A percentile compares a stretch with the other conserved stretches of the same genome.
Evolutionary conservation across 2,888 invertebrate species (phyloP).

Genomic region (Polymixis flavicincta): DNA sequence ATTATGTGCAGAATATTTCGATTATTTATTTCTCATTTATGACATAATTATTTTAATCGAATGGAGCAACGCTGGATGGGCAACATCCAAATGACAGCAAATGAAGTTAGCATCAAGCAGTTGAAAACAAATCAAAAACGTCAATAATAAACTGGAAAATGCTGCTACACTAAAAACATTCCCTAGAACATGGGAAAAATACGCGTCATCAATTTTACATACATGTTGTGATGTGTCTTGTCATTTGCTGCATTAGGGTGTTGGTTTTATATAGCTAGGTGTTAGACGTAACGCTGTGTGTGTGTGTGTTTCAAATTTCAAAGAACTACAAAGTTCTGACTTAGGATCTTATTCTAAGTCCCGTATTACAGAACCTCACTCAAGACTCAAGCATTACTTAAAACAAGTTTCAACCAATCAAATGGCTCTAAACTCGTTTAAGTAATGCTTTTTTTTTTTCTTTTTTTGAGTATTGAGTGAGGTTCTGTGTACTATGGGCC

Average conservation of each 20-base stretch:
- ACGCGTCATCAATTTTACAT: neutral
- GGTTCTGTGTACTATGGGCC: no score
- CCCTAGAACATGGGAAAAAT: conserved; percentile 18
- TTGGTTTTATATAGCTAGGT: neutral
- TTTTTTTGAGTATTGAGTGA: no score
- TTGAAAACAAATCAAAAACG: conserved; percentile 66
- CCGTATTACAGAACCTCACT: no score
- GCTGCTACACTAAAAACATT: conserved; percentile 32
- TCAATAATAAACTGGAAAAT: conserved; percentile 36
- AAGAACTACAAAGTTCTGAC: no score
- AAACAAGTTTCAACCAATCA: no score
- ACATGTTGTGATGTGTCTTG: neutral
- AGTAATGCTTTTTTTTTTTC: no score
- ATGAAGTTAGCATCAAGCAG: conserved; percentile 55
- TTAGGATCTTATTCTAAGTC: no score
- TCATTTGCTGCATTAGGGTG: neutral
- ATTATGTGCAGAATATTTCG: neutral
- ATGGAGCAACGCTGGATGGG: neutral
- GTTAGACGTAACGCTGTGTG: neutral
- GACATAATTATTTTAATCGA: neutral
- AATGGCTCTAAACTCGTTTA: no score
- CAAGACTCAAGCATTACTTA: no score
- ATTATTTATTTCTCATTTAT: neutral
- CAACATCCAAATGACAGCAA: conserved; percentile 45
- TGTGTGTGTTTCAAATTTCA: neutral